phyloP scores from a whole-genome alignment of 2,113 vertebrate genomes.

The western clawed frog (Xenopus tropicalis) region DNA sequence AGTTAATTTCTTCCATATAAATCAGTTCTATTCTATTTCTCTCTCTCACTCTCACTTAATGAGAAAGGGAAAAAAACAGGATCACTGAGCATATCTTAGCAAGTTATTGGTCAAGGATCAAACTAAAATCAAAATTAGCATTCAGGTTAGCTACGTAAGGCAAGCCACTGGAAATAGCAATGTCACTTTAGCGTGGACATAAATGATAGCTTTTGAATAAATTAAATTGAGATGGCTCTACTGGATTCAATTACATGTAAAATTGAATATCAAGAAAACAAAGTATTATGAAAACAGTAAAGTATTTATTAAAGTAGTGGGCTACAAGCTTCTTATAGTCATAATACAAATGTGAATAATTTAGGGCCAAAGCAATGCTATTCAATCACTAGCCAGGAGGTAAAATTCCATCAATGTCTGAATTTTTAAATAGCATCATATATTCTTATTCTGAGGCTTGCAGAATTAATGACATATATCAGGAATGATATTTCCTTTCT shows the following conservation, averaged over 20 bases:
- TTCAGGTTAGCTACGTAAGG: slow-evolving; percentile 22
- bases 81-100: slow-evolving; percentile 27
- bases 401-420: background rate
- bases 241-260: slow-evolving; percentile 48
- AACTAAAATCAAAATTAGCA: slow-evolving; percentile 1
- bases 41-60: background rate
- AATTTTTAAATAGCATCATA: slow-evolving; percentile 5
- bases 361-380: slow-evolving; percentile 24
- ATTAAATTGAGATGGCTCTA: slow-evolving; percentile 44
- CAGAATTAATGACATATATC: too few species aligned
- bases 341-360: slow-evolving; percentile 37
- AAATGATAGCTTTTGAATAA: slow-evolving; percentile 43
- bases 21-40: slow-evolving; percentile 12
- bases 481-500: too few species aligned
- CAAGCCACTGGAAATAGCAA: slow-evolving; percentile 44
- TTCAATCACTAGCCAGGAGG: slow-evolving; percentile 12
- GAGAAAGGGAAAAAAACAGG: slow-evolving; percentile 19
- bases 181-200: slow-evolving; percentile 36
- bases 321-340: slow-evolving; percentile 37
- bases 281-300: slow-evolving; percentile 45
- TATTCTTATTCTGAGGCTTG: background rate
- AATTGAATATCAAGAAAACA: slow-evolving; percentile 47
- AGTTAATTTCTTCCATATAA: slow-evolving; percentile 33
- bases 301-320: slow-evolving; percentile 43
- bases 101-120: slow-evolving; percentile 10